Evolutionary conservation across 2,888 invertebrate genomes (phyloP).

Genomic region (Dilophus febrilis): DNA sequence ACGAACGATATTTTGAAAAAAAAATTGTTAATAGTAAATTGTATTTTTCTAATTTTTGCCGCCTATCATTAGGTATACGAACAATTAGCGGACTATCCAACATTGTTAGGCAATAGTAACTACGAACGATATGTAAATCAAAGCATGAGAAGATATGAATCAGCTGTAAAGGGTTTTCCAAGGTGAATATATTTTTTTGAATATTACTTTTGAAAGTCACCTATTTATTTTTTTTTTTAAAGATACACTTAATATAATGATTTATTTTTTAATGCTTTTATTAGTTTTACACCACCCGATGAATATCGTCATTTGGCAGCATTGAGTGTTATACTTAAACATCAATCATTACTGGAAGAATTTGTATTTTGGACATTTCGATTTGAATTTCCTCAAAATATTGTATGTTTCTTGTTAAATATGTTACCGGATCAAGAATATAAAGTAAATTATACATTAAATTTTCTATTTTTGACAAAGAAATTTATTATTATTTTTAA

Average conservation of each 20-base stretch:
- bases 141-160: too few species aligned
- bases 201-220: too few species aligned
- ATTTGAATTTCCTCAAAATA: slow-evolving; percentile 92
- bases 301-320: slow-evolving; percentile 68
- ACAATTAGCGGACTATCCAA: too few species aligned
- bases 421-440: slow-evolving; percentile 91
- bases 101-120: neutral
- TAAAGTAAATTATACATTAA: slow-evolving; percentile 40
- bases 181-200: too few species aligned
- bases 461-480: neutral
- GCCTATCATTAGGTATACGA: too few species aligned
- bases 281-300: slow-evolving; percentile 44
- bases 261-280: slow-evolving; percentile 4
- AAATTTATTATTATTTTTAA: slow-evolving; percentile 4
- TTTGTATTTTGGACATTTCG: slow-evolving; percentile 96
- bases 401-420: slow-evolving; percentile 85
- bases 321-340: slow-evolving; percentile 57
- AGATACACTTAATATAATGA: neutral
- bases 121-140: too few species aligned
- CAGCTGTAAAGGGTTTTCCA: too few species aligned
- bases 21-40: slow-evolving; percentile 1
- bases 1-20: too few species aligned
- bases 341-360: slow-evolving; percentile 80
- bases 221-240: slow-evolving; percentile 1
- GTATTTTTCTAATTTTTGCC: neutral